Evolutionary conservation across 2,888 invertebrate species (phyloP).

Genomic region (Herminia tarsipennalis): DNA sequence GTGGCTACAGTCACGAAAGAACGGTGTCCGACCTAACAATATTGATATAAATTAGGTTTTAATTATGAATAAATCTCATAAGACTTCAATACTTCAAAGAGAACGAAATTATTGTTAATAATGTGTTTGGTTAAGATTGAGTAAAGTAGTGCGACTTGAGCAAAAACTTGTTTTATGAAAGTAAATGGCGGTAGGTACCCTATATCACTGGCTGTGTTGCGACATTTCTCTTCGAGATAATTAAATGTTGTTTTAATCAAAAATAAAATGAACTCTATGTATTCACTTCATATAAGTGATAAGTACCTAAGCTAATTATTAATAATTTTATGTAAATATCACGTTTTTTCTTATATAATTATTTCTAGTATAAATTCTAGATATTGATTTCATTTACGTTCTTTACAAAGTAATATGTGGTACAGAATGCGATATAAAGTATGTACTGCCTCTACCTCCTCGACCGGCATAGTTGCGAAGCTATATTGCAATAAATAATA

Average conservation of each 20-base stretch:
- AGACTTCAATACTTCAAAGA: constrained; percentile 2
- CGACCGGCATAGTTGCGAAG: too few species aligned
- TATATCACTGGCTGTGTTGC: constrained; percentile 52
- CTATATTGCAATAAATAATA: too few species aligned
- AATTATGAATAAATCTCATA: constrained; percentile 12
- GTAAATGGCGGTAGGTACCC: constrained; percentile 58
- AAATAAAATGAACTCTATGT: constrained; percentile 8
- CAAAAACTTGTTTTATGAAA: constrained; percentile 73
- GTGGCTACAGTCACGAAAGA: constrained; percentile 71
- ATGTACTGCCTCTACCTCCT: too few species aligned
- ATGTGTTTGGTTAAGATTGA: constrained; percentile 33
- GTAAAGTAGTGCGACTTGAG: constrained; percentile 39
- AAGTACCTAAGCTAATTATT: too few species aligned
- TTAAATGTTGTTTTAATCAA: constrained; percentile 45
- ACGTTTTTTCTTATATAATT: too few species aligned
- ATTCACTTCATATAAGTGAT: background rate
- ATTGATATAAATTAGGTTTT: constrained; percentile 44
- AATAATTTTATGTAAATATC: too few species aligned
- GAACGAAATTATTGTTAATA: constrained; percentile 25
- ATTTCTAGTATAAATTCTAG: too few species aligned
- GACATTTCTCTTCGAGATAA: constrained; percentile 70
- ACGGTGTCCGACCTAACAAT: constrained; percentile 55
- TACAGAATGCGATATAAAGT: too few species aligned
- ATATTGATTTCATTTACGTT: background rate
- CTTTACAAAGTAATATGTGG: too few species aligned